Conservation (phyloP, 2,888 invertebrate species). For the Aspidiotus destructor region DNA sequence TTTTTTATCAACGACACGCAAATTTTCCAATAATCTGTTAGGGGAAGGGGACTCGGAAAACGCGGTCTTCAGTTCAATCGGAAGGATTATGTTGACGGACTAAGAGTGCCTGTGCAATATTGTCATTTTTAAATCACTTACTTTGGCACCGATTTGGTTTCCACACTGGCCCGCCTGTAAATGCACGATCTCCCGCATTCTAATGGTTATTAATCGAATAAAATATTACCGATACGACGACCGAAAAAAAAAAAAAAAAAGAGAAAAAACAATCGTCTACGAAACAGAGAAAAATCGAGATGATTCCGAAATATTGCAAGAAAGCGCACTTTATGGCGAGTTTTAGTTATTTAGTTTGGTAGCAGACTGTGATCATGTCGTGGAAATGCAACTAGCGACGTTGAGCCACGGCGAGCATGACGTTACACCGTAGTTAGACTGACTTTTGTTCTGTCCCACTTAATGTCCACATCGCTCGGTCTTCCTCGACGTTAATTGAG, state of each 20-base stretch:
- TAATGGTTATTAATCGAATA: slow-evolving; percentile 38
- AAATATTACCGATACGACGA: background rate
- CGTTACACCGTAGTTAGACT: background rate
- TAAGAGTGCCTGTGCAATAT: no score
- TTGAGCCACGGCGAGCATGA: background rate
- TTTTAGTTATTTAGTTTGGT: no score
- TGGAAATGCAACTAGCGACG: slow-evolving; percentile 2
- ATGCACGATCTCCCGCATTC: slow-evolving; percentile 94
- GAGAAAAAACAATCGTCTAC: background rate
- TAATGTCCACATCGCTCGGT: background rate
- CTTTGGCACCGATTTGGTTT: slow-evolving; percentile 93
- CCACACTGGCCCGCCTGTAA: slow-evolving; percentile 92
- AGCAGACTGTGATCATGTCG: background rate
- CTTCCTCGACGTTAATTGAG: no score
- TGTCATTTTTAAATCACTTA: slow-evolving; percentile 39
- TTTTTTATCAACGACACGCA: no score
- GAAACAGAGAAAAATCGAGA: no score
- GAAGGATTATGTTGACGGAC: no score
- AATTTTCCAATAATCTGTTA: no score
- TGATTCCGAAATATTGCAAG: no score
- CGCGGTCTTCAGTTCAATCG: no score
- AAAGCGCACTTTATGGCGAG: no score
- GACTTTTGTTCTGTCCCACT: background rate
- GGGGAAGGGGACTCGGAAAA: no score
- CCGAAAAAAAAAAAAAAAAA: background rate